phyloP scores from a whole-genome alignment of 2,888 invertebrate genomes.

The Serripes groenlandicus region DNA sequence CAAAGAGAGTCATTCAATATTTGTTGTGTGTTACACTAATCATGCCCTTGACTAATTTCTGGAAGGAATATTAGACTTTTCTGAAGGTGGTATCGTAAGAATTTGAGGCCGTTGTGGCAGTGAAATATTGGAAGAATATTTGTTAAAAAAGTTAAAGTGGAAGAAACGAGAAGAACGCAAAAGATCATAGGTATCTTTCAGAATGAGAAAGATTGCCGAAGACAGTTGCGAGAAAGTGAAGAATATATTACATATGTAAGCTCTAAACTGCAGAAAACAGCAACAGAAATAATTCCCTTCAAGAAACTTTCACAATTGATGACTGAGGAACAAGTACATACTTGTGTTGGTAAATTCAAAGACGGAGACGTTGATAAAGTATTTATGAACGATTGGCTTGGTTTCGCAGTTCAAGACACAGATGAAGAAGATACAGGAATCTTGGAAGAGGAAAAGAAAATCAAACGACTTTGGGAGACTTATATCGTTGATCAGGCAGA shows the following conservation, averaged over 20 bases:
- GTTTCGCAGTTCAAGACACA: background rate
- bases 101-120: slow-evolving; percentile 81
- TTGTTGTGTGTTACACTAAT: slow-evolving; percentile 86
- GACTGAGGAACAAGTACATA: slow-evolving; percentile 48
- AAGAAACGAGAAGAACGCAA: slow-evolving; percentile 32
- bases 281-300: slow-evolving; percentile 55
- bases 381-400: slow-evolving; percentile 41
- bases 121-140: slow-evolving; percentile 71
- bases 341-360: slow-evolving; percentile 24
- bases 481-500: slow-evolving; percentile 39
- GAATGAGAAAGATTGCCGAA: slow-evolving; percentile 65
- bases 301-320: slow-evolving; percentile 54
- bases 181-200: slow-evolving; percentile 52
- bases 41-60: slow-evolving; percentile 86
- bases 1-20: slow-evolving; percentile 73
- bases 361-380: slow-evolving; percentile 3
- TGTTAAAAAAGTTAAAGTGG: slow-evolving; percentile 48
- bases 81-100: slow-evolving; percentile 75
- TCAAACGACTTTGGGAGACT: slow-evolving; percentile 36
- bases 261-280: slow-evolving; percentile 56
- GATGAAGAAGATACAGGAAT: background rate
- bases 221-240: slow-evolving; percentile 40
- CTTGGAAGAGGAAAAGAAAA: background rate
- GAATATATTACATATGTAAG: slow-evolving; percentile 59
- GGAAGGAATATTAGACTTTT: slow-evolving; percentile 78